Conservation (phyloP, 53 echinoderm and acorn worm genomes). For the Glandiceps talaboti region DNA sequence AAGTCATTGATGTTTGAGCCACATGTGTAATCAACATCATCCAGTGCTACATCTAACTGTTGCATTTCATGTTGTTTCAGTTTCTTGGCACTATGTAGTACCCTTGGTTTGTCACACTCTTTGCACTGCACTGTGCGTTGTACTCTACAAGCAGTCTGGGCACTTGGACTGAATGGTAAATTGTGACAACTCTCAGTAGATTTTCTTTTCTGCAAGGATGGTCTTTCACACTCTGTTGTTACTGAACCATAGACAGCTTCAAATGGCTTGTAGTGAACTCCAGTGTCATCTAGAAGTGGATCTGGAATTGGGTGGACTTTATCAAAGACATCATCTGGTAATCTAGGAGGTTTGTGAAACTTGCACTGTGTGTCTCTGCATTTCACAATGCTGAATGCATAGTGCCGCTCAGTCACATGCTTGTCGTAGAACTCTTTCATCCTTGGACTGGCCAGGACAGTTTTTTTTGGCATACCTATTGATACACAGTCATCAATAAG, state of each 20-base stretch:
- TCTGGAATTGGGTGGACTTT: not conserved
- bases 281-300: not conserved
- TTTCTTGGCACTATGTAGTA: not conserved
- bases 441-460: not conserved
- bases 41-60: not conserved
- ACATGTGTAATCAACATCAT: not conserved
- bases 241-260: not conserved
- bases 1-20: not conserved
- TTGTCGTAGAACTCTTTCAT: not conserved
- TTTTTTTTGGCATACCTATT: not conserved
- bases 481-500: not conserved
- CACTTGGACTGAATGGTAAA: conserved; percentile 2
- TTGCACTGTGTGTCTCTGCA: not conserved
- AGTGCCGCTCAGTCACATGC: not conserved
- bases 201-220: not conserved
- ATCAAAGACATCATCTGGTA: not conserved
- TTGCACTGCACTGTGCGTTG: not conserved
- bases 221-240: not conserved
- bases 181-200: not conserved
- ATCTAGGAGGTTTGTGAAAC: conserved; percentile 3
- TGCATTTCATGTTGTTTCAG: not conserved
- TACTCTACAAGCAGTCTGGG: not conserved
- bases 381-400: not conserved
- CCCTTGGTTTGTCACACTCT: not conserved
- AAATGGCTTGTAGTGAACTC: conserved; percentile 2